Evolutionary conservation across 2,113 vertebrate genomes (phyloP).

Genomic region (Pyrgilauda ruficollis): DNA sequence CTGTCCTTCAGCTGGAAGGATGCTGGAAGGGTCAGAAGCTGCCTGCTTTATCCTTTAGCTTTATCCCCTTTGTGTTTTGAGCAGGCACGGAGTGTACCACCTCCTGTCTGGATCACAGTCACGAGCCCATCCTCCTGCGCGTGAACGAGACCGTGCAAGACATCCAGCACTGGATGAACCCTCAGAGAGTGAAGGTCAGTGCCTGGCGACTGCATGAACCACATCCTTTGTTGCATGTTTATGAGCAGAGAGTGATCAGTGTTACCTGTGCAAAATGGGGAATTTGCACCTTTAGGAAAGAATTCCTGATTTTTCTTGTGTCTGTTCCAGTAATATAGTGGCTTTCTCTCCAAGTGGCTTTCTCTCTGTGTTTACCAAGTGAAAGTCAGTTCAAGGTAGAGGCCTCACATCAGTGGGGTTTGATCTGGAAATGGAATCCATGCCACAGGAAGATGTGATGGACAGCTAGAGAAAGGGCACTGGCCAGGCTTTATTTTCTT

Average conservation of each 20-base stretch:
- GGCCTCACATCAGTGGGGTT: background rate
- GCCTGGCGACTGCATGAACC: rapidly evolving
- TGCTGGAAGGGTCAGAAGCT: background rate
- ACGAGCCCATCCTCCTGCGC: slow-evolving; percentile 88
- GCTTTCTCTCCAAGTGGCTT: background rate
- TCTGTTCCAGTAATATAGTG: background rate
- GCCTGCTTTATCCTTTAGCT: slow-evolving; percentile 12
- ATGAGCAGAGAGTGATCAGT: background rate
- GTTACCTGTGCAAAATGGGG: background rate
- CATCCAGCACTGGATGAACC: slow-evolving; percentile 94
- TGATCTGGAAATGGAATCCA: background rate
- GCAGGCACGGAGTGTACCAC: slow-evolving; percentile 90
- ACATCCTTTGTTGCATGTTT: background rate
- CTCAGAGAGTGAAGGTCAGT: slow-evolving; percentile 90
- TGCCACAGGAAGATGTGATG: background rate
- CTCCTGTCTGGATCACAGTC: slow-evolving; percentile 87
- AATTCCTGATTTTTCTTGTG: background rate
- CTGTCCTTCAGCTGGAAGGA: background rate
- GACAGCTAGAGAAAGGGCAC: background rate
- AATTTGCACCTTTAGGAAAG: background rate
- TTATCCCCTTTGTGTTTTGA: background rate
- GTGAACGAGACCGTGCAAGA: slow-evolving; percentile 82
- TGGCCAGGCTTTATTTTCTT: background rate
- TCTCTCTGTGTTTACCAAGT: background rate
- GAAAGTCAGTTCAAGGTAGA: background rate